Conservation (phyloP, 2,888 invertebrate species). For the Agrochola lychnidis region DNA sequence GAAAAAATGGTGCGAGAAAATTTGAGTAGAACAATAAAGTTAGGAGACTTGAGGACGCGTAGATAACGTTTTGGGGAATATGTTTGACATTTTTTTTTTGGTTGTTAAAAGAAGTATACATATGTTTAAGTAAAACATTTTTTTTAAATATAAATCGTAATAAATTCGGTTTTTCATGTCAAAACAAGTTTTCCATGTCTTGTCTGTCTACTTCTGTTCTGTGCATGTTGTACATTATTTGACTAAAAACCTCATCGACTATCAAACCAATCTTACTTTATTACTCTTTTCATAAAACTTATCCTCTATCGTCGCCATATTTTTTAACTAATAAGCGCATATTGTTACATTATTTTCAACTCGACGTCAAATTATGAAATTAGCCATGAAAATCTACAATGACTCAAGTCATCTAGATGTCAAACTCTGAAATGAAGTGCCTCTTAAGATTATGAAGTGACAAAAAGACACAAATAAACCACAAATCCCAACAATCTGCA, state of each 20-base stretch:
- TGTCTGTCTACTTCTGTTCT: background rate
- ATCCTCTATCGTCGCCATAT: background rate
- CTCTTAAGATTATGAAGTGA: slow-evolving; percentile 19
- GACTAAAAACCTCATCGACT: background rate
- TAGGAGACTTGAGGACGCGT: slow-evolving; percentile 13
- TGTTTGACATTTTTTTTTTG: background rate
- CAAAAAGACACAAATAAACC: slow-evolving; percentile 41
- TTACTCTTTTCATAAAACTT: no score
- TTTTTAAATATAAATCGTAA: background rate
- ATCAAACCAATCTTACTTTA: background rate
- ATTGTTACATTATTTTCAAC: background rate
- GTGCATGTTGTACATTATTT: background rate
- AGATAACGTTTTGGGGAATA: background rate
- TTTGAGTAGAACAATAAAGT: slow-evolving; percentile 23
- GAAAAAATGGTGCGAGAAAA: slow-evolving; percentile 23
- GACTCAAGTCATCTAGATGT: background rate
- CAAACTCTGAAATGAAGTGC: background rate
- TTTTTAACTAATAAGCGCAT: background rate
- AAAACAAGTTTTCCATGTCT: background rate
- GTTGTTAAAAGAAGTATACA: background rate
- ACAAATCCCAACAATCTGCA: slow-evolving; percentile 30
- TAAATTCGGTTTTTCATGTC: background rate
- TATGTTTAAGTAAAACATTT: background rate
- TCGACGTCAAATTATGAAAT: background rate
- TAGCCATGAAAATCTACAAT: background rate